These are phyloP conservation scores for Macaria liturata DNA, from an alignment of 2,888 invertebrate genomes.

Conservation along the genomic window DNA sequence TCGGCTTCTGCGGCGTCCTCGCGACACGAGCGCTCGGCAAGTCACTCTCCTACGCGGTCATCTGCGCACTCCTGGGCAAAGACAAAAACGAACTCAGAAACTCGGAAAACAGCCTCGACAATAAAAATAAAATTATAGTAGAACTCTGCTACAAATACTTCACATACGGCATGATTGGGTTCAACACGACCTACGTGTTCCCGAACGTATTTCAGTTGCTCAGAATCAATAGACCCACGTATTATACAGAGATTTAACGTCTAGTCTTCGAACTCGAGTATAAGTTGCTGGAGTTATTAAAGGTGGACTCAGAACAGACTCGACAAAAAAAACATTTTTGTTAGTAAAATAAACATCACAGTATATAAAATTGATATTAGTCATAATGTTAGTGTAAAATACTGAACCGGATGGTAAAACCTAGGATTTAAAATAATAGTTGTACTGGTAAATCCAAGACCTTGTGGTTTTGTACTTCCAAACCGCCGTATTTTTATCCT, in stretches of 20 bases:
- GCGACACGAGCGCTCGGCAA: slow-evolving; percentile 87
- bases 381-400: too few species aligned
- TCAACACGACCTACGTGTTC: slow-evolving; percentile 89
- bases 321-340: neutral
- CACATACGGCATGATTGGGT: slow-evolving; percentile 90
- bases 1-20: slow-evolving; percentile 90
- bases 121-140: slow-evolving; percentile 88
- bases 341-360: neutral
- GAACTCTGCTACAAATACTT: slow-evolving; percentile 93
- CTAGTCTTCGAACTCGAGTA: slow-evolving; percentile 26
- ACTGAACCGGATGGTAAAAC: too few species aligned
- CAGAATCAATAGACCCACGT: slow-evolving; percentile 91
- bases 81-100: slow-evolving; percentile 86
- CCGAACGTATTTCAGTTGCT: slow-evolving; percentile 91
- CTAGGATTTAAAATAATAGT: too few species aligned
- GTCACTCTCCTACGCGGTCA: slow-evolving; percentile 85
- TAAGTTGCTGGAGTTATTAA: too few species aligned
- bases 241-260: slow-evolving; percentile 91
- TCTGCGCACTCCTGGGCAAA: slow-evolving; percentile 87
- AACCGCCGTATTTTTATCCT: too few species aligned
- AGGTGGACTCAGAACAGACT: neutral
- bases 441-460: too few species aligned
- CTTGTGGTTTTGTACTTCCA: too few species aligned
- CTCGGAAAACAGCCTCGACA: slow-evolving; percentile 85
- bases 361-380: too few species aligned